Evolutionary conservation across 2,888 invertebrate species (phyloP).

Genomic region (Athalia cordata): DNA sequence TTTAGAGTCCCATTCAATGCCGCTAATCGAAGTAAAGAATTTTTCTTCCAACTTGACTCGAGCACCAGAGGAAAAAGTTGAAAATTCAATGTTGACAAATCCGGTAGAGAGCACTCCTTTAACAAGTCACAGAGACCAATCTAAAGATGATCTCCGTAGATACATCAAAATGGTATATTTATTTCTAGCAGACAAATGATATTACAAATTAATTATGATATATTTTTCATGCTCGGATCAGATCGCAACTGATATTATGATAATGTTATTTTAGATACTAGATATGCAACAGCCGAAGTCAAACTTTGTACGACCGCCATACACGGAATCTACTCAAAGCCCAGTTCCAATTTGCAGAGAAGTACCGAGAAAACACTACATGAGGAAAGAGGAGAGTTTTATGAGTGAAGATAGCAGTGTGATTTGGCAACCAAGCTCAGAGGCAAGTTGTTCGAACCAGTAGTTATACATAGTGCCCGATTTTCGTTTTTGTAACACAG

Average conservation of each 20-base stretch:
- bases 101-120: constrained; percentile 69
- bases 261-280: constrained; percentile 60
- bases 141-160: constrained; percentile 73
- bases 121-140: constrained; percentile 64
- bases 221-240: neutral
- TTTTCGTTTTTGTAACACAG: neutral
- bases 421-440: constrained; percentile 64
- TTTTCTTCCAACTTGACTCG: constrained; percentile 42
- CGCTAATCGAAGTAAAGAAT: constrained; percentile 18
- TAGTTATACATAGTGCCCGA: neutral
- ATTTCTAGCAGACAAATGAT: neutral
- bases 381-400: constrained; percentile 63
- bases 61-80: constrained; percentile 59
- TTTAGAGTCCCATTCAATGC: constrained; percentile 54
- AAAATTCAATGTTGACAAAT: constrained; percentile 61
- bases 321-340: constrained; percentile 56
- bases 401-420: constrained; percentile 65
- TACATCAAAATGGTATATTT: constrained; percentile 74
- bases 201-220: neutral
- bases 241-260: neutral
- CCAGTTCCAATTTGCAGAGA: constrained; percentile 63
- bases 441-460: constrained; percentile 53
- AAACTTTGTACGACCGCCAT: constrained; percentile 52
- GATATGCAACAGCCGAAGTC: constrained; percentile 67
- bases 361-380: constrained; percentile 66